Evolutionary conservation across 2,113 vertebrate genomes (phyloP), one percentile per base, ranked within the genome.

Genomic region (Scomber scombrus): DNA sequence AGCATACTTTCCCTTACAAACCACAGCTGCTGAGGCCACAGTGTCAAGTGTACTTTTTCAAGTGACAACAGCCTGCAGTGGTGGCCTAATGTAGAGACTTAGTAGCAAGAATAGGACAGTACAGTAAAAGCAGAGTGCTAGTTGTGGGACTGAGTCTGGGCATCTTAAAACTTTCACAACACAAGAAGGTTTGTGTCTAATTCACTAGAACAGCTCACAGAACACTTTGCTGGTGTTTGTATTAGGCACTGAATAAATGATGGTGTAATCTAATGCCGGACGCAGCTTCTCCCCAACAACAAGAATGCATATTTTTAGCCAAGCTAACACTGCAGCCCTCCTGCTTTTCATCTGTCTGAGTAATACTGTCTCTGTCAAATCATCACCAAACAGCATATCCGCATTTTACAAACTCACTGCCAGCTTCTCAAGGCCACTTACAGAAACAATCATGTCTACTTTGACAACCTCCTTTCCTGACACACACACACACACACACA

Each of bases 351-450:
- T 54, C 11, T 31, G 4, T 54, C 11, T 31, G 4, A 8, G 12
- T 54, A 21, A 80, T 26, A 11, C 21, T 56, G 3, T 80, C 56
- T 67, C 15, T 65, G 51, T 82, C 78, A 73, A 75, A 85, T 72
- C 26, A 58, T 7, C 71, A 78, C 16, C 60, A 40, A 60, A 21
- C 46, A 57, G 47, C 16, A 31, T 70, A 63, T 72, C 61, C 7
- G 2, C 63, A 19, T 72, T 57, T 60, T 26, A 55, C 51, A 64
- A 58, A 80, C 64, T 67, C 58, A n/a, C 40, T 74, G 82, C 46
- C 85, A 81, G 65, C 45, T 69, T 77, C 66, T 71, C 76, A 86
- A 76, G 50, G 76, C 50, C 55, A 23, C 65, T 79, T 67, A 73
- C 43, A 71, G 23, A 81, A 85, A 74, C 52, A 84, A 75, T 65